A percentile compares a stretch with the other conserved stretches of the same genome.
phyloP scores from a whole-genome alignment of 1,140 invertebrate genomes.

The Drosophila parvula region DNA sequence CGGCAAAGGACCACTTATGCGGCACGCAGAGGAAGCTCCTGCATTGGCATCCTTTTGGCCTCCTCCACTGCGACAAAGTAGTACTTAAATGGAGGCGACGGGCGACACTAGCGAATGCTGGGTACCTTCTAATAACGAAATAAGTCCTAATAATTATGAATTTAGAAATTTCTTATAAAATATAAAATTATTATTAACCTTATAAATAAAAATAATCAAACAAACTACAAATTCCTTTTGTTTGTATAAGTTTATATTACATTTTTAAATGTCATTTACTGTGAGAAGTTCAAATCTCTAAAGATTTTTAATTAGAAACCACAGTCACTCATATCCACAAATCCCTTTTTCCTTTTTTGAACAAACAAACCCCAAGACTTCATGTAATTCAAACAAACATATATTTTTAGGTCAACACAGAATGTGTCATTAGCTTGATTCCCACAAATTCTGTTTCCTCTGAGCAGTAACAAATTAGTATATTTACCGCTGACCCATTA shows the following conservation, averaged over 20 bases:
- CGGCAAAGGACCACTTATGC: slow-evolving; percentile 64
- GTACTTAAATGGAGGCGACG: neutral
- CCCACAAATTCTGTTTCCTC: slow-evolving; percentile 7
- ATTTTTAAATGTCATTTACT: neutral
- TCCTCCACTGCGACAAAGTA: slow-evolving; percentile 14
- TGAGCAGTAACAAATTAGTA: slow-evolving; percentile 17
- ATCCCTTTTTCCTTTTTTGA: neutral
- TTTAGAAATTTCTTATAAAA: neutral
- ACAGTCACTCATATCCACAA: neutral
- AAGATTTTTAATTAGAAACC: no score
- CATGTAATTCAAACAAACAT: neutral
- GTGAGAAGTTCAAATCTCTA: neutral
- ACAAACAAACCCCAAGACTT: neutral
- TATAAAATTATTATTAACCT: neutral
- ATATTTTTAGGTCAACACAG: slow-evolving; percentile 12
- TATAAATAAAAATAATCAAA: neutral
- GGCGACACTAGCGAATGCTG: neutral
- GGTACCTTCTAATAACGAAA: neutral
- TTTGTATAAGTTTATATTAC: neutral
- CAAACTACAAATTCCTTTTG: no score
- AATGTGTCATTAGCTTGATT: slow-evolving; percentile 8
- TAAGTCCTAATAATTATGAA: neutral
- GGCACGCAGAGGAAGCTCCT: slow-evolving; percentile 46
- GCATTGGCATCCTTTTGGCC: slow-evolving; percentile 34
- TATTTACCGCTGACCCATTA: slow-evolving; percentile 31